These are phyloP conservation scores for Melieria crassipennis DNA, from an alignment of 2,888 invertebrate genomes.

Conservation along the genomic window DNA sequence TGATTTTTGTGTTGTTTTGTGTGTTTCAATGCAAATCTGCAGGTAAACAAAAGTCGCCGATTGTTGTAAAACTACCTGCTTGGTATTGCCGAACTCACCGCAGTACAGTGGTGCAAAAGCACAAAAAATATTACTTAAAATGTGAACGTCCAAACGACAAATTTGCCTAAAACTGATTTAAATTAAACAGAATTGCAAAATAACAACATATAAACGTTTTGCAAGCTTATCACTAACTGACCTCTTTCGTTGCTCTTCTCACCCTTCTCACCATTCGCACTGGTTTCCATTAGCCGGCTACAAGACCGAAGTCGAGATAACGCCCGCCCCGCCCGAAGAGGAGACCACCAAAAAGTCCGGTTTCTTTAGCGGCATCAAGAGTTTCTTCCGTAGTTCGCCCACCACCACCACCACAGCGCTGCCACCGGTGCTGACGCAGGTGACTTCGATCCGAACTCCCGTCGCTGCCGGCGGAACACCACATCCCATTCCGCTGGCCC, in stretches of 20 bases:
- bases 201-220: no score
- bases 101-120: slow-evolving; percentile 16
- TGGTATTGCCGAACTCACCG: background rate
- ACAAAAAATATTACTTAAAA: background rate
- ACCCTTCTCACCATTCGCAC: background rate
- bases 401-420: slow-evolving; percentile 45
- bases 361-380: slow-evolving; percentile 61
- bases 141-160: no score
- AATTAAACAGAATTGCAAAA: no score
- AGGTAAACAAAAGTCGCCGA: slow-evolving; percentile 50
- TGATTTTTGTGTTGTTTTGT: slow-evolving; percentile 34
- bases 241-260: no score
- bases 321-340: slow-evolving; percentile 54
- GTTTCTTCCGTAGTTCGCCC: slow-evolving; percentile 52
- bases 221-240: no score
- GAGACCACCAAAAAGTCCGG: slow-evolving; percentile 55
- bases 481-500: slow-evolving; percentile 16
- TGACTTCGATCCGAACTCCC: slow-evolving; percentile 4
- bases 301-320: slow-evolving; percentile 56
- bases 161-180: no score
- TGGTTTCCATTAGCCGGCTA: slow-evolving; percentile 48
- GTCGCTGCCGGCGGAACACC: background rate
- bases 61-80: background rate
- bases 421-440: slow-evolving; percentile 37
- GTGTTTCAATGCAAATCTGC: slow-evolving; percentile 52